Conservation (phyloP, 2,797 vertebrate species). For the Ciconia nigra region DNA sequence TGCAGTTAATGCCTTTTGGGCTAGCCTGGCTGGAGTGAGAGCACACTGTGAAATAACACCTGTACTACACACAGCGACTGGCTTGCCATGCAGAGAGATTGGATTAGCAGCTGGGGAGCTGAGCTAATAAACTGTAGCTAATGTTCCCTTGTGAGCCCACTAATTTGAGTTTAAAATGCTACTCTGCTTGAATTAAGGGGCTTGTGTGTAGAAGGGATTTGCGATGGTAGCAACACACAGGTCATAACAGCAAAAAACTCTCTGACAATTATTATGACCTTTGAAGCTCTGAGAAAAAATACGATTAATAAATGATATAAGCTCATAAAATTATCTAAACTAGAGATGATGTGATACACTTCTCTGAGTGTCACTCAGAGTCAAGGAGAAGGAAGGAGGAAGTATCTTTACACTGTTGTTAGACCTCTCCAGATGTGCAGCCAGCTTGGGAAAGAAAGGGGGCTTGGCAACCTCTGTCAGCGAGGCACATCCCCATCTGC, state of each 20-base stretch:
- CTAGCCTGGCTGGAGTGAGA: neutral
- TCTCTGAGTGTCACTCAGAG: neutral
- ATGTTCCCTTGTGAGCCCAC: neutral
- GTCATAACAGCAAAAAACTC: neutral
- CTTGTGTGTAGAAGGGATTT: neutral
- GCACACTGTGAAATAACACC: neutral
- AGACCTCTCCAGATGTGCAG: neutral
- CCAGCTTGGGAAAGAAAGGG: neutral
- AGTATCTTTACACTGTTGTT: neutral
- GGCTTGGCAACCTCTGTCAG: neutral
- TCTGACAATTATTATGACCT: neutral
- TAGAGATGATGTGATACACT: neutral
- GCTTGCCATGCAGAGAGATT: neutral
- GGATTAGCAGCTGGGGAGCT: neutral
- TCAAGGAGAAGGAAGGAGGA: neutral
- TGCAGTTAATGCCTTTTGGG: neutral
- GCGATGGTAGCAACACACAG: neutral
- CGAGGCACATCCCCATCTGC: neutral
- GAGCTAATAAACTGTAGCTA: constrained; percentile 2
- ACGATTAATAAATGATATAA: neutral
- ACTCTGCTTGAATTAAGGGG: neutral
- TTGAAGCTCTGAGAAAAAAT: neutral
- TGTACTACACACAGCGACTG: neutral
- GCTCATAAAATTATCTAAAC: neutral
- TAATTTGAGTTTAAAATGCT: constrained; percentile 7